Conservation (phyloP, 2,113 vertebrate genomes). For the Cyphomyrus discorhynchus region DNA sequence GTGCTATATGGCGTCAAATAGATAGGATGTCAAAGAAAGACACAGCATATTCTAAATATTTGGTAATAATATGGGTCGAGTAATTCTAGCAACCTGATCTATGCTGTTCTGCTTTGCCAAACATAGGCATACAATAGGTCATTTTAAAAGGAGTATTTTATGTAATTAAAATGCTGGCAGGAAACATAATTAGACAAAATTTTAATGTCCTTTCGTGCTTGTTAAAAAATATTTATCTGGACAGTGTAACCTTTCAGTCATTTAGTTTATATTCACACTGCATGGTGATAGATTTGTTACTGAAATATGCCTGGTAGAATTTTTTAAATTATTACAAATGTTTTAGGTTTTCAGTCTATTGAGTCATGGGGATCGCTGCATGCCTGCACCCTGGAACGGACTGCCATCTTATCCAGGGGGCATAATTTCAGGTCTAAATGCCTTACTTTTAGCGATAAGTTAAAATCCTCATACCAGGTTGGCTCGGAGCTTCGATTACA, state of each 20-base stretch:
- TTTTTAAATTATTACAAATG: conserved; percentile 8
- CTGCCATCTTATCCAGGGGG: conserved; percentile 13
- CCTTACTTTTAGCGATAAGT: conserved; percentile 14
- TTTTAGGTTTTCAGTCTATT: background rate
- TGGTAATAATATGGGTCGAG: background rate
- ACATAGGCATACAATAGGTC: background rate
- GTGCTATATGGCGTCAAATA: background rate
- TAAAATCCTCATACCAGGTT: conserved; percentile 4
- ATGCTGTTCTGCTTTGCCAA: background rate
- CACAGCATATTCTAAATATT: background rate
- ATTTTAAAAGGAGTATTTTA: background rate
- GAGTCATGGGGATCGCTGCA: background rate
- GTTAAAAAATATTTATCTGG: background rate
- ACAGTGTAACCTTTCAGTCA: background rate
- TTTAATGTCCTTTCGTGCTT: background rate
- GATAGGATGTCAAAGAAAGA: background rate
- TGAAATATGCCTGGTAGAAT: background rate
- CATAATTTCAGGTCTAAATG: conserved; percentile 17
- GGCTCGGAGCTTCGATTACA: conserved; percentile 3
- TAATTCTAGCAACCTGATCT: background rate
- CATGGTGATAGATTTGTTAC: background rate
- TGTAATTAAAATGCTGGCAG: background rate
- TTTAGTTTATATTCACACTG: background rate
- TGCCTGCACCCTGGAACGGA: background rate
- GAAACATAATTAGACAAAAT: background rate